These are phyloP conservation scores for Diceros bicornis DNA, from an alignment of 2,797 vertebrate species.

Conservation along the genomic window DNA sequence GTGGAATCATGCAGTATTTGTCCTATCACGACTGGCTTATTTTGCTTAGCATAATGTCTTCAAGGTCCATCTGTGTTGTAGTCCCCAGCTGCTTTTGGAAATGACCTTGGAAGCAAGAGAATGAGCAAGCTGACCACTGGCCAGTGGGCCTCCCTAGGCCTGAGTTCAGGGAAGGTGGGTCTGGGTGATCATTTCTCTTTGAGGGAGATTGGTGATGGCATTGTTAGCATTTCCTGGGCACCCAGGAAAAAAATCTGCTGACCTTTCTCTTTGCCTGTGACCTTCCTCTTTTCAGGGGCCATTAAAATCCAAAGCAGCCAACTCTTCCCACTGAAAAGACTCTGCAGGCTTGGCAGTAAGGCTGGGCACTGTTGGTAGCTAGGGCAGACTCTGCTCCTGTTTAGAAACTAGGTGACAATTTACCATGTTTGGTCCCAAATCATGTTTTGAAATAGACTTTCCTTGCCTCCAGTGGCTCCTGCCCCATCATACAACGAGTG, in stretches of 20 bases:
- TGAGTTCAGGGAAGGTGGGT: neutral
- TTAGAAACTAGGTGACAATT: slow-evolving; percentile 41
- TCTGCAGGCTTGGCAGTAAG: slow-evolving; percentile 28
- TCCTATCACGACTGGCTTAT: neutral
- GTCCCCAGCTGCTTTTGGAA: slow-evolving; percentile 6
- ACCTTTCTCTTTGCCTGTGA: neutral
- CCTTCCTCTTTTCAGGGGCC: neutral
- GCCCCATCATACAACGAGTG: neutral
- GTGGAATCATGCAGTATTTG: neutral
- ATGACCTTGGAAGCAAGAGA: neutral
- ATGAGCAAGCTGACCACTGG: neutral
- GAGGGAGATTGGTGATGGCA: neutral
- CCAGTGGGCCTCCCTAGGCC: neutral
- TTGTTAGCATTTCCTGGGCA: slow-evolving; percentile 3
- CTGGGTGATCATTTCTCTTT: neutral
- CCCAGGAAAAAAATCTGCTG: neutral
- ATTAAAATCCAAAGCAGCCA: slow-evolving; percentile 29
- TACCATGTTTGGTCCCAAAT: slow-evolving; percentile 25
- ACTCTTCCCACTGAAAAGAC: slow-evolving; percentile 17
- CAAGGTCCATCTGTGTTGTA: neutral
- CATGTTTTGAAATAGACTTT: slow-evolving; percentile 10
- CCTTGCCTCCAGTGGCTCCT: neutral
- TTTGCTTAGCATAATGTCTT: neutral
- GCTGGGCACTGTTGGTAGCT: neutral
- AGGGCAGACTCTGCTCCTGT: slow-evolving; percentile 14